A percentile compares a stretch with the other conserved stretches of the same genome.
Evolutionary conservation across 2,888 invertebrate genomes (phyloP).

Genomic region (Drosophila cognata): DNA sequence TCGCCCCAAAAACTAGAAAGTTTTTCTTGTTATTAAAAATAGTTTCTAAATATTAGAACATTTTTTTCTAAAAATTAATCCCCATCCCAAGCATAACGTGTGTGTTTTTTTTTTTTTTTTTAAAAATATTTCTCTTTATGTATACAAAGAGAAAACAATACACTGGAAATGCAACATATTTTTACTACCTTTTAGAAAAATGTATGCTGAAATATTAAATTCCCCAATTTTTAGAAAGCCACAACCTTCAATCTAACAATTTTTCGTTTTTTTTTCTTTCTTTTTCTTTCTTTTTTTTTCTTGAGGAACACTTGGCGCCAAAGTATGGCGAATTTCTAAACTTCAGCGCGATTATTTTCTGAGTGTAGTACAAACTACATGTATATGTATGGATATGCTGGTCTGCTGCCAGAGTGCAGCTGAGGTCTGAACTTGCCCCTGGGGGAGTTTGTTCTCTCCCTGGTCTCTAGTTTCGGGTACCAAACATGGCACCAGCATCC

Average conservation of each 20-base stretch:
- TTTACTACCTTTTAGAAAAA: not conserved
- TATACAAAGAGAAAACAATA: not conserved
- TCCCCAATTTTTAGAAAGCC: not conserved
- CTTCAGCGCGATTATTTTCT: not conserved
- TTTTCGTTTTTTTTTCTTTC: too few relatives aligned
- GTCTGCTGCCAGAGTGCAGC: conserved; percentile 3
- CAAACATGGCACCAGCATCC: conserved; percentile 55
- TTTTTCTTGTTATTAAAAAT: not conserved
- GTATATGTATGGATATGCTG: not conserved
- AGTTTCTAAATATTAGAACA: not conserved
- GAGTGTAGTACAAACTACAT: not conserved
- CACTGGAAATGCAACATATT: not conserved
- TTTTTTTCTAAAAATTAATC: not conserved
- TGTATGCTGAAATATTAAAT: not conserved
- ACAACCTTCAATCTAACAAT: not conserved
- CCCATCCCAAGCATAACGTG: not conserved
- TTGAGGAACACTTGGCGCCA: not conserved
- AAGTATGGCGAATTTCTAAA: not conserved
- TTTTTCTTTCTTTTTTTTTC: too few relatives aligned
- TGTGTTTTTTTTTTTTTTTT: not conserved
- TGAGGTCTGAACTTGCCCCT: not conserved
- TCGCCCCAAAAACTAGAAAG: too few relatives aligned
- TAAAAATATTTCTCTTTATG: not conserved
- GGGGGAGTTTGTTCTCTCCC: not conserved
- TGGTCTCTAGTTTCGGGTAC: conserved; percentile 6